These are phyloP conservation scores for Notolepis coatsorum DNA, from an alignment of 2,797 vertebrate genomes.

Conservation along the genomic window DNA sequence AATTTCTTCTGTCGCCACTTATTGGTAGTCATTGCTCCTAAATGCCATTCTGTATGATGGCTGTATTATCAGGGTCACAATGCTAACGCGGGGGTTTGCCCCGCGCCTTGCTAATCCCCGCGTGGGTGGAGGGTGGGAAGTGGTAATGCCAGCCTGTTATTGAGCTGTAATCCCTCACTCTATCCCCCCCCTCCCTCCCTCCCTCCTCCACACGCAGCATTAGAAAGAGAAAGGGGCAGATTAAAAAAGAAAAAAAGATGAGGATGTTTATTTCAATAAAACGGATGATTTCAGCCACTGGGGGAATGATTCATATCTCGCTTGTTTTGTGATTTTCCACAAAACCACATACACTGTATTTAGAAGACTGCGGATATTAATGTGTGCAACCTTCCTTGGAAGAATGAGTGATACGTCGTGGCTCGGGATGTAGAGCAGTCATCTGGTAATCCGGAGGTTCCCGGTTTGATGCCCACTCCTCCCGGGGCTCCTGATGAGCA, in stretches of 20 bases:
- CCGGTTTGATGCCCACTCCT: too few relatives aligned
- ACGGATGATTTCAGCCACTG: conserved; percentile 34
- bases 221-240: conserved; percentile 36
- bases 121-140: conserved; percentile 48
- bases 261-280: conserved; percentile 18
- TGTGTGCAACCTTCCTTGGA: too few relatives aligned
- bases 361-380: too few relatives aligned
- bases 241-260: conserved; percentile 50
- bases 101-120: conserved; percentile 51
- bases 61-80: conserved; percentile 64
- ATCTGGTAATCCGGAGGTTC: too few relatives aligned
- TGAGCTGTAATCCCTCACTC: conserved; percentile 59
- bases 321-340: too few relatives aligned
- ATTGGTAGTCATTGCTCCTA: conserved; percentile 69
- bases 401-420: too few relatives aligned
- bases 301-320: too few relatives aligned
- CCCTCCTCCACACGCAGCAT: conserved; percentile 41
- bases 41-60: conserved; percentile 64
- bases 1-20: conserved; percentile 61
- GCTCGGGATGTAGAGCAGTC: too few relatives aligned
- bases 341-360: too few relatives aligned
- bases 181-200: conserved; percentile 35
- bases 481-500: too few relatives aligned
- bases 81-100: conserved; percentile 45
- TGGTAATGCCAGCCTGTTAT: conserved; percentile 51